These are phyloP conservation scores for Ophiodon elongatus DNA, from an alignment of 2,113 vertebrate genomes.

Conservation along the genomic window DNA sequence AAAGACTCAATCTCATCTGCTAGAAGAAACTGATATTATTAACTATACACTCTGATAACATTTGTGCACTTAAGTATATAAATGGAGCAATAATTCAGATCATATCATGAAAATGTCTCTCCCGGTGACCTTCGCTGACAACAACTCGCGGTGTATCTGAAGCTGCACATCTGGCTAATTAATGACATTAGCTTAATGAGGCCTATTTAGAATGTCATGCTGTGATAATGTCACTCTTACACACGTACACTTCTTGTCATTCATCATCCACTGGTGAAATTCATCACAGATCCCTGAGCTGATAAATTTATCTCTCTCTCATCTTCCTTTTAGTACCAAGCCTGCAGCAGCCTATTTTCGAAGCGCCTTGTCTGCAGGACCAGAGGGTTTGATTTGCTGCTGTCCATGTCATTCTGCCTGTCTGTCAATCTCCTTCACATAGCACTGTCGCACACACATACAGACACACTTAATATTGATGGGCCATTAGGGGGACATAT, in stretches of 20 bases:
- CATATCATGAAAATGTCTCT: conserved; percentile 55
- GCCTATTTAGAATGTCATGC: conserved; percentile 77
- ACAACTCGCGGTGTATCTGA: conserved; percentile 48
- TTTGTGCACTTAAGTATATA: conserved; percentile 45
- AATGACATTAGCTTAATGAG: conserved; percentile 83
- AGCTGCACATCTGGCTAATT: conserved; percentile 80
- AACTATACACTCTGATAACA: conserved; percentile 36
- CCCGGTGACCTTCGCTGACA: conserved; percentile 72
- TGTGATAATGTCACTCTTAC: conserved; percentile 63
- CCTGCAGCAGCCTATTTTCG: conserved; percentile 56
- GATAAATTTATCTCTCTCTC: conserved; percentile 51
- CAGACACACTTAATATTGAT: conserved; percentile 42
- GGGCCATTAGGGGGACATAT: conserved; percentile 60
- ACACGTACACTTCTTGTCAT: conserved; percentile 36
- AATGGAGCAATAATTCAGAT: conserved; percentile 57
- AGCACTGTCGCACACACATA: conserved; percentile 6
- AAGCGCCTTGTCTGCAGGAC: conserved; percentile 52
- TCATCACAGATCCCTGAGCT: conserved; percentile 62
- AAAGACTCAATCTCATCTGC: conserved; percentile 17
- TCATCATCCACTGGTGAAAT: conserved; percentile 63
- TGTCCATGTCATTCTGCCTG: conserved; percentile 47
- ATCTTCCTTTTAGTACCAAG: conserved; percentile 11
- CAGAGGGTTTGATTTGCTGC: conserved; percentile 64
- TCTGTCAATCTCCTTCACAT: conserved; percentile 59
- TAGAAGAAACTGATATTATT: conserved; percentile 3